Evolutionary conservation across 2,113 vertebrate species (phyloP).

Genomic region (Motacilla alba): DNA sequence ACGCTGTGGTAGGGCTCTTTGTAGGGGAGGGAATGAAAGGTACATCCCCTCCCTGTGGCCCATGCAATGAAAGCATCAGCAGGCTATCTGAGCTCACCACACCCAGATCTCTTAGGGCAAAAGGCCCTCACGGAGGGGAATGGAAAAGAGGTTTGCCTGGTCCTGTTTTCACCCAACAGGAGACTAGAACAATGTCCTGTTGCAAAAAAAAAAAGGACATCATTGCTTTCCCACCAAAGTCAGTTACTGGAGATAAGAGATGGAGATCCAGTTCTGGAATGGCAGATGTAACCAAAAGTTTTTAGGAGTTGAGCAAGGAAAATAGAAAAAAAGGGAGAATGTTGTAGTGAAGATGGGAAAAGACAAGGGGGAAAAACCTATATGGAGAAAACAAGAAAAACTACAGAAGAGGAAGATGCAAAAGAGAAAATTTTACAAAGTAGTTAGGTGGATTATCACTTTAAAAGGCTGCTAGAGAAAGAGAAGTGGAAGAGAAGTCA

Average conservation of each 20-base stretch:
- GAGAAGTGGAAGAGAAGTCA: not conserved
- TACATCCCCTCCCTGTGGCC: slow-evolving; percentile 46
- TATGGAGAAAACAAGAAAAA: not conserved
- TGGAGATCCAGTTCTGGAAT: not conserved
- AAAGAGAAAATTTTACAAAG: not conserved
- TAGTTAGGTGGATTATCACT: not conserved
- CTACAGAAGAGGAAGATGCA: not conserved
- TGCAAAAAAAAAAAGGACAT: not conserved
- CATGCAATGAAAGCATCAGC: slow-evolving; percentile 49
- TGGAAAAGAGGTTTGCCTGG: slow-evolving; percentile 5
- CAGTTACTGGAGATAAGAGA: not conserved
- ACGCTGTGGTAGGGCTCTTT: slow-evolving; percentile 58
- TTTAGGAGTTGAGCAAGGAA: not conserved
- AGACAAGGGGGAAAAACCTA: not conserved
- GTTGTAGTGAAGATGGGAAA: not conserved
- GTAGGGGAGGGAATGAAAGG: slow-evolving; percentile 42
- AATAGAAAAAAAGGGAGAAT: not conserved
- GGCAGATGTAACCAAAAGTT: not conserved
- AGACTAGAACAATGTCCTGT: not conserved
- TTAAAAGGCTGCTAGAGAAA: not conserved
- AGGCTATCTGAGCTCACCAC: slow-evolving; percentile 49
- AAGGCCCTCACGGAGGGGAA: not conserved
- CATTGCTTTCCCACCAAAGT: not conserved
- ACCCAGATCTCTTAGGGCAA: slow-evolving; percentile 36
- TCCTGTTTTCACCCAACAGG: not conserved